A percentile compares a stretch with the other conserved stretches of the same genome.
Evolutionary conservation across 2,113 vertebrate species (phyloP).

Genomic region (Dissostichus mawsoni): DNA sequence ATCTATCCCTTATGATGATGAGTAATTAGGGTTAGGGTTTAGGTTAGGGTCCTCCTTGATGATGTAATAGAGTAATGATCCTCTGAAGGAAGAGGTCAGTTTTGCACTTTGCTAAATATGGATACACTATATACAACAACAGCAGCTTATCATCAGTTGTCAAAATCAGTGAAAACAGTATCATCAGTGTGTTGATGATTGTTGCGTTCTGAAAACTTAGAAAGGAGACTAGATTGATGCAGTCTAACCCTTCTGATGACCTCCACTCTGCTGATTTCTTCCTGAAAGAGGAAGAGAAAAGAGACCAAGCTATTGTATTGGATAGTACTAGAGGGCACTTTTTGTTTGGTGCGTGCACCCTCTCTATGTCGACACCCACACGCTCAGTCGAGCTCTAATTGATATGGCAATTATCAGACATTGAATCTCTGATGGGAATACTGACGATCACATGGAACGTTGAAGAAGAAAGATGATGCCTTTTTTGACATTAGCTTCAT

Average conservation of each 20-base stretch:
- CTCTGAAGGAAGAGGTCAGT: neutral
- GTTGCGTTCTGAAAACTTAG: neutral
- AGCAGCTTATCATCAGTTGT: neutral
- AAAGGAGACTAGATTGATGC: neutral
- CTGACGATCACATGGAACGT: constrained; percentile 4
- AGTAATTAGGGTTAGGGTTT: neutral
- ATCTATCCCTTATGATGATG: neutral
- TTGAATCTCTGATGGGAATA: constrained; percentile 20
- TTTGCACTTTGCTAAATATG: neutral
- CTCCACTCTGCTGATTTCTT: neutral
- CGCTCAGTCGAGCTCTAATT: constrained; percentile 1
- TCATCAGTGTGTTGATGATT: too few relatives aligned
- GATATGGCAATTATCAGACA: constrained; percentile 32
- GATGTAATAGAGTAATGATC: neutral
- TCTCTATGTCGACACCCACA: neutral
- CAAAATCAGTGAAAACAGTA: too few relatives aligned
- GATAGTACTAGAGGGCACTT: neutral
- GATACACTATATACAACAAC: neutral
- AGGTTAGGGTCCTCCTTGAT: too few relatives aligned
- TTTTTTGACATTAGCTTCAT: constrained; percentile 39
- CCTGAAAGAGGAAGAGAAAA: neutral
- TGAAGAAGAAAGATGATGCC: constrained; percentile 52
- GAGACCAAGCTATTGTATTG: neutral
- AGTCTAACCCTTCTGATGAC: neutral
- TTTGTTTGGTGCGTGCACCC: neutral